Base-by-base conservation (phyloP, 2,888 invertebrate genomes). In the Vesta saturnalis region DNA sequence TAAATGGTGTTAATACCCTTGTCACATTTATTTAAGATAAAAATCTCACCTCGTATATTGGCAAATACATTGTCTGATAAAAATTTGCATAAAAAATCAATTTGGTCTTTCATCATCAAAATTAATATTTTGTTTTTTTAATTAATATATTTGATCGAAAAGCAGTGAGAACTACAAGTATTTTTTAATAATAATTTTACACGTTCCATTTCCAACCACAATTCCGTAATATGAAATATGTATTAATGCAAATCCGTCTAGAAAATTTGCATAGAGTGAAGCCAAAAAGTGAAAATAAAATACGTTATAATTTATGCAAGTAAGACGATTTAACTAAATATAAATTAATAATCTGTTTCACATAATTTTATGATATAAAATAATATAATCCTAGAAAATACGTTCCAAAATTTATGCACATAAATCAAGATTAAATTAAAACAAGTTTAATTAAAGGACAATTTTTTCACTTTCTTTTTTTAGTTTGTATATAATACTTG, bases 81-180 rank as follows among this genome's bases (percentile, higher is more conserved):
- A 23, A 39, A 39, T 39, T 39, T 39, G 39, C 39, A 39, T 39
- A 39, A 39, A 39, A 39, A 39, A 39, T n/a, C 2, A 10, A 39
- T 39, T 39, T 8, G 39, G 39, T 2, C 39, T 39, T 39, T 39
- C 39, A n/a, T n/a, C 39, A n/a, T n/a, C 39, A n/a, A 39, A 39
- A n/a, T 39, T n/a, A 39, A 39, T 39, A n/a, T n/a, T 39, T 12
- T 39, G 39, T n/a, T 39, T 39, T 39, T 39, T 39, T n/a, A 39
- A 39, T 39, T 39, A 39, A 39, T 39, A 39, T 39, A 39, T 39
- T 39, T 39, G 39, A 39, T 39, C 39, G 39, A 39, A 39, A 39
- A 39, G 39, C 39, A 39, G 12, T 39, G 39, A 39, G 39, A 39
- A 39, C n/a, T 10, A 39, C 39, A 39, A 39, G 39, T 39, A 39